A percentile compares a stretch with the other conserved stretches of the same genome.
phyloP scores from a whole-genome alignment of 1,140 invertebrate species.

The Penaeus indicus region DNA sequence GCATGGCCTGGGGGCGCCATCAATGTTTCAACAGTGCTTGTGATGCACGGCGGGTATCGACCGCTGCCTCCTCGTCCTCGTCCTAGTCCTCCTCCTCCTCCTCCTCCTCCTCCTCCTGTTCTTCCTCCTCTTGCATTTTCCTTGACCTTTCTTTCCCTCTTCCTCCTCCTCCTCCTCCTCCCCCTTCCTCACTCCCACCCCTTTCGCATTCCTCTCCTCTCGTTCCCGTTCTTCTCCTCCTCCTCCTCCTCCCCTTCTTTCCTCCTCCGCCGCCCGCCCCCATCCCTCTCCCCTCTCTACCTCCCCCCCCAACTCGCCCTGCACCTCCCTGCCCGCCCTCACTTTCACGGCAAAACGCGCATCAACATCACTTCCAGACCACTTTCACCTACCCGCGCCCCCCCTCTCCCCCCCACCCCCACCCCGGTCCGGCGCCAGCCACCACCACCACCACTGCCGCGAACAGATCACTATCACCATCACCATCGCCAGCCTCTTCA shows the following conservation, averaged over 20 bases:
- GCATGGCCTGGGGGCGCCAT: background rate
- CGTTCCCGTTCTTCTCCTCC: too few species aligned
- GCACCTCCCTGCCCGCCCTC: too few species aligned
- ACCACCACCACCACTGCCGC: background rate
- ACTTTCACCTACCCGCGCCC: background rate
- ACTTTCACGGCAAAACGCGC: too few species aligned
- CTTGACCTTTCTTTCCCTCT: too few species aligned
- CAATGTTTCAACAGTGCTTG: constrained; percentile 51
- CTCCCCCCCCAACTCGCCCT: too few species aligned
- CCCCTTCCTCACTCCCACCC: too few species aligned
- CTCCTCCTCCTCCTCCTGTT: background rate
- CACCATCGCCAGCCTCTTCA: background rate
- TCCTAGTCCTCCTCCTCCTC: background rate
- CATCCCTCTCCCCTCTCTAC: too few species aligned
- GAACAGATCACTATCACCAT: background rate
- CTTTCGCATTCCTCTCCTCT: too few species aligned
- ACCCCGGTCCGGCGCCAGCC: background rate
- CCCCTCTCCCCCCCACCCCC: background rate
- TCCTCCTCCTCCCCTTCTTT: too few species aligned
- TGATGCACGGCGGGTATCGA: constrained; percentile 46
- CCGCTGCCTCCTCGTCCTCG: background rate
- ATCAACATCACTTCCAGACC: too few species aligned
- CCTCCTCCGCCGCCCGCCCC: too few species aligned
- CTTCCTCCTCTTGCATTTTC: background rate
- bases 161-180: too few species aligned